Conservation (phyloP, 2,888 invertebrate genomes). For the Orthosia gracilis region DNA sequence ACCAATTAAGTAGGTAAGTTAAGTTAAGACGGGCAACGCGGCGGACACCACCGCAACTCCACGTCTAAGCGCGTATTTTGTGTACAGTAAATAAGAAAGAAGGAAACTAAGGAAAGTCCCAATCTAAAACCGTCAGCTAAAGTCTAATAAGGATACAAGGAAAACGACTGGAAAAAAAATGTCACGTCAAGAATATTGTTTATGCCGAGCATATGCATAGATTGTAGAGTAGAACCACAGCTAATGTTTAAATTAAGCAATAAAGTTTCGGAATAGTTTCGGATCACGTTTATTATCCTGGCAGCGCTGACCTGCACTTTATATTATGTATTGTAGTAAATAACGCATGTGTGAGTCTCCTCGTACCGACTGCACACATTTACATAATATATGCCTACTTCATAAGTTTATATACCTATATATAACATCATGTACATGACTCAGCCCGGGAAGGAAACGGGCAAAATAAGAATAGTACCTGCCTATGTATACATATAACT, state of each 20-base stretch:
- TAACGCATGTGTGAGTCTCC: conserved; percentile 28
- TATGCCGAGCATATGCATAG: conserved; percentile 11
- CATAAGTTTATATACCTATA: conserved; percentile 37
- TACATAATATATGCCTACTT: conserved; percentile 56
- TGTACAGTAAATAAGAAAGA: background rate
- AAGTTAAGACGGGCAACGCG: too few relatives aligned
- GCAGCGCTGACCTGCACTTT: conserved; percentile 44
- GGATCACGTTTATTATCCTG: conserved; percentile 51
- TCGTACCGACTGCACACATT: conserved; percentile 44
- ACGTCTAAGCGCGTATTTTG: too few relatives aligned
- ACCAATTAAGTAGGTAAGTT: too few relatives aligned
- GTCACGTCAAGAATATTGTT: background rate
- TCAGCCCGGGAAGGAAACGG: conserved; percentile 65
- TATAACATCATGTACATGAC: conserved; percentile 49
- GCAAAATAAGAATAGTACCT: conserved; percentile 49
- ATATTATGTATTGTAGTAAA: conserved; percentile 46
- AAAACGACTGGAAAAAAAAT: conserved; percentile 8
- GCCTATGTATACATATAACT: conserved; percentile 17
- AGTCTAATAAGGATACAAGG: background rate
- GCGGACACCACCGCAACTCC: too few relatives aligned
- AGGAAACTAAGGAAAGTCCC: conserved; percentile 6
- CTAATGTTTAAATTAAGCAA: conserved; percentile 33
- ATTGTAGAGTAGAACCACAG: conserved; percentile 24
- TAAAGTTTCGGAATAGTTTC: conserved; percentile 54
- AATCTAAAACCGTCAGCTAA: conserved; percentile 2